Evolutionary conservation across 2,888 invertebrate genomes (phyloP).

Genomic region (Monochamus alternatus): DNA sequence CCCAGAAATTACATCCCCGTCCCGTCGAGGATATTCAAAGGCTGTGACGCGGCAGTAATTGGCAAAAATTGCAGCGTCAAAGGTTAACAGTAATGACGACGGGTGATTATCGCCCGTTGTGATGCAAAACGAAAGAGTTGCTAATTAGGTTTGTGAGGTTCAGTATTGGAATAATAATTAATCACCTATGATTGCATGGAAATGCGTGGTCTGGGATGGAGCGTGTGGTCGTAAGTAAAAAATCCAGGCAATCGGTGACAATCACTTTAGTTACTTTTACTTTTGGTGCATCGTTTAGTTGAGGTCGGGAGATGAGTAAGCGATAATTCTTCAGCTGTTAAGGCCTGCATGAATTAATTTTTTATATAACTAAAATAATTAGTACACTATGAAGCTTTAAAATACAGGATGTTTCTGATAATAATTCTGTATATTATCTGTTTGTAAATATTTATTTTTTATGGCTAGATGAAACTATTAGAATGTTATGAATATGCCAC

Average conservation of each 20-base stretch:
- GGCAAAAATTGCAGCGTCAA: conserved; percentile 41
- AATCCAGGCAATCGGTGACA: background rate
- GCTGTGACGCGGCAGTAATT: conserved; percentile 43
- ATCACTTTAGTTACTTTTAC: background rate
- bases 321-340: too few relatives aligned
- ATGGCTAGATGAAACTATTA: too few relatives aligned
- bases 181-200: background rate
- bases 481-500: too few relatives aligned
- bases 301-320: too few relatives aligned
- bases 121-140: conserved; percentile 15
- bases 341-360: too few relatives aligned
- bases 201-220: background rate
- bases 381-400: too few relatives aligned
- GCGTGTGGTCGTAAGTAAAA: background rate
- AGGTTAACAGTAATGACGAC: conserved; percentile 45
- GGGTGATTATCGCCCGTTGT: conserved; percentile 31
- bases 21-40: conserved; percentile 33
- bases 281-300: too few relatives aligned
- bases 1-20: conserved; percentile 14
- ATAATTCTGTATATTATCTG: too few relatives aligned
- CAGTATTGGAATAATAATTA: conserved; percentile 3
- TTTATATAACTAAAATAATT: too few relatives aligned
- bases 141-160: conserved; percentile 21
- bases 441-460: too few relatives aligned
- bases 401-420: too few relatives aligned